Evolutionary conservation across 2,888 invertebrate genomes (phyloP), one percentile per base, ranked within the genome.

Genomic region (Nephrocerus scutellatus): DNA sequence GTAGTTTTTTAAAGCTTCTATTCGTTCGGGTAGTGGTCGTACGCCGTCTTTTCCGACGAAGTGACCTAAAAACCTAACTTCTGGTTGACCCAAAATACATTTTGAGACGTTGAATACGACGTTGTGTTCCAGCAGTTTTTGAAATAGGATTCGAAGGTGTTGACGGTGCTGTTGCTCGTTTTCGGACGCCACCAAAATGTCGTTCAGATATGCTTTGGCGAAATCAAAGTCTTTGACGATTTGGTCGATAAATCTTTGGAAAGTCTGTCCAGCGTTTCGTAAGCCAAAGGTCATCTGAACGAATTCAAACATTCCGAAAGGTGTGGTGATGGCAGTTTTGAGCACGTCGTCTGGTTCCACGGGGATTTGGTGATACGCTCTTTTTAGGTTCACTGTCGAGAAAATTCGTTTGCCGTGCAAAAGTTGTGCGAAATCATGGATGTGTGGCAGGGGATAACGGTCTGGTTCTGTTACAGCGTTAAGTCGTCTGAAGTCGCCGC

Each of bases 381-480:
- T 34, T 7, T 32, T 29, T 7, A 46, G 16, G 20, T 48, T 45
- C 2, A 48, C 12, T 6, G 35, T 45, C 6, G 46, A 46, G 33
- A 46, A 50, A 34, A 47, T 30, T n/a, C 5, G 36, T 8, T 38
- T 36, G 1, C 21, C 35, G 2, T 35, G 22, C 5, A 50, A 25
- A 8, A 23, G 22, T 19, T 47, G 39, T 1, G 30, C 30, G n/a
- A 44, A 43, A 26, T 47, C 44, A 10, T 43, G 40, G 6, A 49
- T 18, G 16, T 40, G 42, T 2, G 39, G 48, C 2, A 47, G 34
- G 6, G 43, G 45, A 20, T 48, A 48, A 2, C 53, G 29, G 46
- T 66, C 61, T 0, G 60, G 59, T 1, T 53, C 37, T 0, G 62
- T 67, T 4, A 30, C 23, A 1, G 43, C 37, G 32, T 61, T 62